A percentile compares a stretch with the other conserved stretches of the same genome.
phyloP scores from a whole-genome alignment of 2,888 invertebrate genomes.

The Caenorhabditis angaria region DNA sequence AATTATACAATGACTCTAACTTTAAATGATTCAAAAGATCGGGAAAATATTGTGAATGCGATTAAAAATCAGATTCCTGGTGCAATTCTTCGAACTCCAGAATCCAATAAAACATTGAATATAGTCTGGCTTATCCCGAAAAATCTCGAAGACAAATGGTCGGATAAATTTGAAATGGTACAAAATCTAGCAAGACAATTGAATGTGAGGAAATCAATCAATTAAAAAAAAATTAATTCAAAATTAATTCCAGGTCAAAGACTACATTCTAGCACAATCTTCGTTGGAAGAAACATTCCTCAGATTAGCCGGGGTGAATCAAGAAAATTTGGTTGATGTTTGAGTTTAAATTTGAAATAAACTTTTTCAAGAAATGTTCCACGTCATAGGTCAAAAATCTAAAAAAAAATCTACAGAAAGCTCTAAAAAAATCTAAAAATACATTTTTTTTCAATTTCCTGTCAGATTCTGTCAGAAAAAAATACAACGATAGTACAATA shows the following conservation, averaged over 20 bases:
- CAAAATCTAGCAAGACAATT: slow-evolving; percentile 50
- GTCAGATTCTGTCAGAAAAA: too few species aligned
- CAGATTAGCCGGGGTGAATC: slow-evolving; percentile 40
- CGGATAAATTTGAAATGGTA: slow-evolving; percentile 54
- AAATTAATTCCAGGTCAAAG: slow-evolving; percentile 48
- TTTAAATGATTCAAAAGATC: slow-evolving; percentile 13
- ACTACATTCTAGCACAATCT: slow-evolving; percentile 68
- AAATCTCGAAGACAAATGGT: slow-evolving; percentile 54
- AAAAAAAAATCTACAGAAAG: too few species aligned
- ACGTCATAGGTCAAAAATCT: too few species aligned
- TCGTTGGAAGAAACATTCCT: slow-evolving; percentile 69
- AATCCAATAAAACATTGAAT: slow-evolving; percentile 42
- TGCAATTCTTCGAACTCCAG: slow-evolving; percentile 38
- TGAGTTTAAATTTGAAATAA: too few species aligned
- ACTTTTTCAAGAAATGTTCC: too few species aligned
- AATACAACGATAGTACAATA: too few species aligned
- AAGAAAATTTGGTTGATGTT: too few species aligned
- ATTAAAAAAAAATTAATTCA: too few species aligned
- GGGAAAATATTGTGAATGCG: slow-evolving; percentile 14
- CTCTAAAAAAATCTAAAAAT: too few species aligned
- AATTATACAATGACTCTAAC: slow-evolving; percentile 56
- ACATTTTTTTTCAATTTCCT: too few species aligned
- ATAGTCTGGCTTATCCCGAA: slow-evolving; percentile 59
- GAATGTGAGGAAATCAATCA: too few species aligned
- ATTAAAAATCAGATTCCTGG: slow-evolving; percentile 19